Evolutionary conservation across 2,888 invertebrate species (phyloP), one percentile per base, ranked within the genome.

Genomic region (Cataglyphis livida): DNA sequence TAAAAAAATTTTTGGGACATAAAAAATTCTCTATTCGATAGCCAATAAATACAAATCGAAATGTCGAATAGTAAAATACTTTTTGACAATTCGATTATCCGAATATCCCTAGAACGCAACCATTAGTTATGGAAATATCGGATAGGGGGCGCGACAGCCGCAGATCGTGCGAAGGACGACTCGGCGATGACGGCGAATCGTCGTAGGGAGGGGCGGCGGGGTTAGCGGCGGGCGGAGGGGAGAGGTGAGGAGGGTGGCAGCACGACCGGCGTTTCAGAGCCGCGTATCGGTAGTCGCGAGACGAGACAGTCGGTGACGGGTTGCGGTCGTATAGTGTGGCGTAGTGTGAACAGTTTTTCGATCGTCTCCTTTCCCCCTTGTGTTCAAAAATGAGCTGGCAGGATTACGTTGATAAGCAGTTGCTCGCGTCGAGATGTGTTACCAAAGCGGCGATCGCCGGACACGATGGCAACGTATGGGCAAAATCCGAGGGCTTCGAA

Each of bases 381-480:
- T 90, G 91, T 90, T 90, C 84, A 91, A 92, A 92, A 90, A 98
- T 98, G 98, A 98, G 98, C 97, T 98, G 98, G 98, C 98, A 98
- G 97, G 98, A 98, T 97, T 98, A 98, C 96, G 98, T 98, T 96
- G 98, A 98, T 96, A 98, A 98, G 96, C 98, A 98, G 96, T 97
- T 98, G 96, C 96, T 98, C 96, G 98, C 98, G 95, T 98, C 98
- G 95, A 97, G 97, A 95, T 98, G 98, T 97, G 98, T 98, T 94
- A 97, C 97, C 95, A 98, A 98, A 96, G 98, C 98, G 94, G 98
- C 98, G 95, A 98, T 98, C 95, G 98, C 98, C 95, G 98, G 98
- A 95, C 98, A 98, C 96, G 98, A 98, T 95, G 98, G 98, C 95
- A 98, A 98, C 96, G 96, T 98, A 95, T 98, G 98, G 98, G 98